Percentiles rank a stretch among this genome's conserved stretches.
Conservation (phyloP, 2,113 vertebrate species). For the Tautogolabrus adspersus region DNA sequence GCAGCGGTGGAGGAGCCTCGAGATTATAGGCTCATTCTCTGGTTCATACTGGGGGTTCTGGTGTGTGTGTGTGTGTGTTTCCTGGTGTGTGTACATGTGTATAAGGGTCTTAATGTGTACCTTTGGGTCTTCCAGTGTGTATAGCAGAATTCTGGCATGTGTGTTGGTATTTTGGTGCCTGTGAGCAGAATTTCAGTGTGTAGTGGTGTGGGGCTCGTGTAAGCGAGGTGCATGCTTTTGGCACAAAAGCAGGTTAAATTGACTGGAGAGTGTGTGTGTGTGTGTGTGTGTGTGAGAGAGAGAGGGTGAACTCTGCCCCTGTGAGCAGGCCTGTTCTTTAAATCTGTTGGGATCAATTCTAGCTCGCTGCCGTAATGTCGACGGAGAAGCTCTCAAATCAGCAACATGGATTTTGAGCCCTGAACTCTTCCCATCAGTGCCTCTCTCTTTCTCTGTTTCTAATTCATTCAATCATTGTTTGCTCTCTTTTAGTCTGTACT, state of each 20-base stretch:
- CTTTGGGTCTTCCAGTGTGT: conserved; percentile 30
- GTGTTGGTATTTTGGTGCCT: conserved; percentile 35
- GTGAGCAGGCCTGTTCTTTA: conserved; percentile 65
- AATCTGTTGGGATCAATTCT: conserved; percentile 75
- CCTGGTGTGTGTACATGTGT: conserved; percentile 20
- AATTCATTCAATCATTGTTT: conserved; percentile 43
- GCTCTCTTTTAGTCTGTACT: conserved; percentile 2
- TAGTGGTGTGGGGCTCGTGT: conserved; percentile 23
- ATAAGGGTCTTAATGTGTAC: conserved; percentile 27
- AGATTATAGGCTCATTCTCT: conserved; percentile 73
- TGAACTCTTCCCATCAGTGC: conserved; percentile 50
- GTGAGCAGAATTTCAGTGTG: conserved; percentile 4
- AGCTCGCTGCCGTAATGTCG: conserved; percentile 64
- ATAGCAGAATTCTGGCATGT: conserved; percentile 7
- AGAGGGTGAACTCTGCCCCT: conserved; percentile 55
- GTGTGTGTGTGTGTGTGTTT: conserved; percentile 23
- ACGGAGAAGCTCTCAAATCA: conserved; percentile 61
- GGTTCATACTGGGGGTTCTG: conserved; percentile 53
- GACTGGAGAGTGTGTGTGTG: conserved; percentile 29
- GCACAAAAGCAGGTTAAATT: conserved; percentile 49
- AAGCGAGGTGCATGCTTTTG: conserved; percentile 39
- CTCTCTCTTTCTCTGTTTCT: conserved; percentile 29
- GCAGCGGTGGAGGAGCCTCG: conserved; percentile 63
- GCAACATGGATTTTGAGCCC: conserved; percentile 63
- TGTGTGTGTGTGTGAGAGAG: conserved; percentile 23